Percentiles rank a stretch among this genome's conserved stretches.
Conservation (phyloP, 1,140 invertebrate genomes). For the Brachionus rubens region DNA sequence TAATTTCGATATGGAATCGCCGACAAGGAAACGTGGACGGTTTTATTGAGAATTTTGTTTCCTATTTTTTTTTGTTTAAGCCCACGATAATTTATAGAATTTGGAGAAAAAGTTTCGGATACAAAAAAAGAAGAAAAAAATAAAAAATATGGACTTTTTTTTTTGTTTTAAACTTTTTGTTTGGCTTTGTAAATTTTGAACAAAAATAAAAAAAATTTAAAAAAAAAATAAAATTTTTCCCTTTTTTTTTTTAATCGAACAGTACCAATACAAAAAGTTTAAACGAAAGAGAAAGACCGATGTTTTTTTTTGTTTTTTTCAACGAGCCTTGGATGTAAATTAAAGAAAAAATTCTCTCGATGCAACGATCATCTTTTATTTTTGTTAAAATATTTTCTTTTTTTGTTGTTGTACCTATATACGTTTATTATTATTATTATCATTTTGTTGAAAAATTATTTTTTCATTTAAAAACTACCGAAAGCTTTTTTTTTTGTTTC, state of each 20-base stretch:
- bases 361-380: too few relatives aligned
- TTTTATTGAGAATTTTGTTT: constrained; percentile 1
- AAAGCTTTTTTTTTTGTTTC: too few relatives aligned
- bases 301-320: too few relatives aligned
- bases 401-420: too few relatives aligned
- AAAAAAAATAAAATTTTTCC: constrained; percentile 5
- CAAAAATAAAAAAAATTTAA: background rate
- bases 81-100: constrained; percentile 41
- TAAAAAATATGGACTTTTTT: background rate
- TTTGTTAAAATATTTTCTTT: too few relatives aligned
- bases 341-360: too few relatives aligned
- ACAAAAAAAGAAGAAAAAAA: too few relatives aligned
- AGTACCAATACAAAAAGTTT: background rate
- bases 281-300: too few relatives aligned
- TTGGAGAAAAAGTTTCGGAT: constrained; percentile 19
- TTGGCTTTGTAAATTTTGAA: constrained; percentile 42
- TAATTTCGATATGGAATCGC: constrained; percentile 39
- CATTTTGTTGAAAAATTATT: too few relatives aligned
- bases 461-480: too few relatives aligned
- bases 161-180: constrained; percentile 7
- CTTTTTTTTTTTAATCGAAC: background rate
- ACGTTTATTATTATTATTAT: too few relatives aligned
- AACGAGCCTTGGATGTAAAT: too few relatives aligned
- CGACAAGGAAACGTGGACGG: constrained; percentile 28
- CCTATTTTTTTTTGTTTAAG: background rate